Evolutionary conservation across 2,888 invertebrate species (phyloP), one percentile per base, ranked within the genome.

Genomic region (Polymixis flavicincta): DNA sequence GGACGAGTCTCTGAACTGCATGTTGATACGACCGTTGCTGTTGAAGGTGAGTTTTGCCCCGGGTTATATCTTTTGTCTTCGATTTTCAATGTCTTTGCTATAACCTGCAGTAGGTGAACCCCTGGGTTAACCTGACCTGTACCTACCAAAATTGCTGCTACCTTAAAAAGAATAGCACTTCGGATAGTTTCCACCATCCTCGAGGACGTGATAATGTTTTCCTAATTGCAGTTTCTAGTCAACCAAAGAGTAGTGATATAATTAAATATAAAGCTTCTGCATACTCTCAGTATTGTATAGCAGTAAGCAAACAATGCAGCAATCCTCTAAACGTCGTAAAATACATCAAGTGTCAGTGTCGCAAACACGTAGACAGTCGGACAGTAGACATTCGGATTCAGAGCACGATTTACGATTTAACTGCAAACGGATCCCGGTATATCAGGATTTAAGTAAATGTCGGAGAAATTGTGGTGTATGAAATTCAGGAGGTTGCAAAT

Each of bases 1-100:
- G 97, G 97, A 11, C 90, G 91, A 78, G 92, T 97, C 1, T 82
- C 93, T 1, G 97, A 97, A 85, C 74, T 95, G 60, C 89, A 91
- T 25, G 76, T 95, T 8, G 90, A 93, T 65, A 93, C 93, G 68
- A 91, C 86, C 17, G 92, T 97, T 8, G 87, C 90, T 68, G 94
- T 96, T 52, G 90, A 95, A 89, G 90, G 96, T 96, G 80, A 87
- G 90, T 82, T 19, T 25, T 54, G 2, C 14, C 28, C 19, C 25
- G 17, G 28, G 8, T 22, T 45, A 28, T 13, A 11, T 45, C 6
- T 54, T 28, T 48, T 48, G 22, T 71, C 7, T 14, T 14, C 14
- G 22, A 32, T 54, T 65, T 50, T 9, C 52, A 22, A 14, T 14
- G 5, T 14, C 14, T 50, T 50, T 45, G 13, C 70, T n/a, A 42